A percentile compares a stretch with the other conserved stretches of the same genome.
Conservation (phyloP, 2,797 vertebrate species). For the Dryobates pubescens region DNA sequence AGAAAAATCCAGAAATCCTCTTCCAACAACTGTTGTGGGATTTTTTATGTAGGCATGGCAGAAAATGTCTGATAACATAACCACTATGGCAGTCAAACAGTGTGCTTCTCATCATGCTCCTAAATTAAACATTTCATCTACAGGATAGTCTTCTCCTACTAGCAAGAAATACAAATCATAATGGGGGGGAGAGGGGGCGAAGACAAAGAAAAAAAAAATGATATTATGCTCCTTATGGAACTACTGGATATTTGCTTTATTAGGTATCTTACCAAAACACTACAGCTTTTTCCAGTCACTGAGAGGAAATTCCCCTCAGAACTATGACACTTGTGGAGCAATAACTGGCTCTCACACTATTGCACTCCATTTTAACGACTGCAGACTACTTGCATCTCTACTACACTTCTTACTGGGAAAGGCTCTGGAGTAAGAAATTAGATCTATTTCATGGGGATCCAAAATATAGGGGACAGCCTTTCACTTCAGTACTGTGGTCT, state of each 20-base stretch:
- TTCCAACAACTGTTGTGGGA: not conserved
- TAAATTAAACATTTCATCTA: conserved; percentile 25
- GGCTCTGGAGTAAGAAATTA: not conserved
- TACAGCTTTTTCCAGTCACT: conserved; percentile 12
- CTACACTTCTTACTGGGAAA: not conserved
- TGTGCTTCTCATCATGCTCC: not conserved
- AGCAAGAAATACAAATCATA: conserved; percentile 20
- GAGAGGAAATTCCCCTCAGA: not conserved
- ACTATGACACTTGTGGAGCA: not conserved
- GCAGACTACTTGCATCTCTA: not conserved
- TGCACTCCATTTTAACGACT: not conserved
- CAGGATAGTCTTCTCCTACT: conserved; percentile 12
- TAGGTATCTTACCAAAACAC: not conserved
- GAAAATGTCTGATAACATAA: not conserved
- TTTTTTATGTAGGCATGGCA: not conserved
- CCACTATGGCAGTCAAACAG: not conserved
- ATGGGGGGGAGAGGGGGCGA: not conserved
- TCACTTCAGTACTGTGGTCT: not conserved
- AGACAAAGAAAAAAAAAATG: not conserved
- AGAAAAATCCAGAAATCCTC: not conserved
- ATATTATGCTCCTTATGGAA: not conserved
- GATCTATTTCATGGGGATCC: not conserved
- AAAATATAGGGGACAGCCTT: not conserved
- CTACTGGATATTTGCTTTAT: not conserved
- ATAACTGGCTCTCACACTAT: not conserved